Evolutionary conservation across 2,797 vertebrate genomes (phyloP).

Genomic region (Bryconaethiops microstoma): DNA sequence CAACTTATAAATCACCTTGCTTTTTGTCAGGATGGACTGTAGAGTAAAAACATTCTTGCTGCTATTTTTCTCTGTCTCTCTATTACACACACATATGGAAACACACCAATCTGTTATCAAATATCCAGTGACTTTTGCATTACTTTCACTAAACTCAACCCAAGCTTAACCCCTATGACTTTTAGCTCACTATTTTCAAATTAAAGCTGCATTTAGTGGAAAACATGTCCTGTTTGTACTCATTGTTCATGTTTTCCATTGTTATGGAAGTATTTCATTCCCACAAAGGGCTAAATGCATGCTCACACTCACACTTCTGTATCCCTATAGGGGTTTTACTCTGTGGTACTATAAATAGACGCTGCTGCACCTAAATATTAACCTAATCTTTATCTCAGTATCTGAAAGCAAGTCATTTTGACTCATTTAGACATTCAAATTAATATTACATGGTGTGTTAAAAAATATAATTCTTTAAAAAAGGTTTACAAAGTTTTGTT

Average conservation of each 20-base stretch:
- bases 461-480: no score
- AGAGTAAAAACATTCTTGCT: conserved; percentile 7
- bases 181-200: neutral
- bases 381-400: neutral
- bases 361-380: neutral
- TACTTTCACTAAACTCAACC: neutral
- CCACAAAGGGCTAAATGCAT: neutral
- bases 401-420: neutral
- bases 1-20: conserved; percentile 41
- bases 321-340: neutral
- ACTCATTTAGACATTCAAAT: neutral
- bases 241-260: neutral
- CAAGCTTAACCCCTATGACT: neutral
- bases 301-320: neutral
- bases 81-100: neutral
- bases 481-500: neutral
- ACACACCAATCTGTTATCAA: neutral
- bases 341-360: neutral
- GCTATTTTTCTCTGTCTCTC: conserved; percentile 9
- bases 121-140: neutral
- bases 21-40: conserved; percentile 39
- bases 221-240: neutral
- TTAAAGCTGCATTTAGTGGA: neutral
- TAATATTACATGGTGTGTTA: neutral
- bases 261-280: neutral